Evolutionary conservation across 2,888 invertebrate genomes (phyloP).

Genomic region (Villa cingulata): DNA sequence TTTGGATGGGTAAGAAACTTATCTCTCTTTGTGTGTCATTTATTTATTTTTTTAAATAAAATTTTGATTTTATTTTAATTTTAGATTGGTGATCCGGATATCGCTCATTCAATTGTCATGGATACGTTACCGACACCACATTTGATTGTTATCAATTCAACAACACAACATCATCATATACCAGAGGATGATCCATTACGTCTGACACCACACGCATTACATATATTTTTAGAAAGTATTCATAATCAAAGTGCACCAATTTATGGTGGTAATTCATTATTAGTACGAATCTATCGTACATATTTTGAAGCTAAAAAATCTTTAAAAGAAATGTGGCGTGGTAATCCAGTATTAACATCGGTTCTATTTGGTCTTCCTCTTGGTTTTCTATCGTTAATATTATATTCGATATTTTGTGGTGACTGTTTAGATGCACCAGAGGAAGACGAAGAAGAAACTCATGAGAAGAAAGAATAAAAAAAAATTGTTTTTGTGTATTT

Average conservation of each 20-base stretch:
- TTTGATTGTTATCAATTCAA: constrained; percentile 80
- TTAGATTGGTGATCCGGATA: constrained; percentile 64
- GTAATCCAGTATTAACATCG: constrained; percentile 84
- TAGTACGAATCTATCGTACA: constrained; percentile 61
- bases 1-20: constrained; percentile 67
- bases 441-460: constrained; percentile 44
- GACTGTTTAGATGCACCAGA: constrained; percentile 88
- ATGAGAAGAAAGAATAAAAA: constrained; percentile 38
- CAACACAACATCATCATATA: constrained; percentile 83
- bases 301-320: constrained; percentile 74
- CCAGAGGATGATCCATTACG: constrained; percentile 71
- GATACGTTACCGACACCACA: constrained; percentile 68
- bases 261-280: constrained; percentile 72
- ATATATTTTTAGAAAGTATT: constrained; percentile 38
- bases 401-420: constrained; percentile 91
- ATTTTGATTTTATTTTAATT: not conserved
- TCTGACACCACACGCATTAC: constrained; percentile 54
- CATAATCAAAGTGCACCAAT: constrained; percentile 65
- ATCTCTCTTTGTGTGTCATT: not conserved
- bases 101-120: constrained; percentile 91
- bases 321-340: constrained; percentile 75
- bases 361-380: constrained; percentile 89
- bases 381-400: constrained; percentile 83
- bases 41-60: not conserved
- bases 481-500: not conserved